Percentiles rank a stretch among this genome's conserved stretches.
phyloP scores from a whole-genome alignment of 2,888 invertebrate genomes.

The Sinopyrophorus schimmeli region DNA sequence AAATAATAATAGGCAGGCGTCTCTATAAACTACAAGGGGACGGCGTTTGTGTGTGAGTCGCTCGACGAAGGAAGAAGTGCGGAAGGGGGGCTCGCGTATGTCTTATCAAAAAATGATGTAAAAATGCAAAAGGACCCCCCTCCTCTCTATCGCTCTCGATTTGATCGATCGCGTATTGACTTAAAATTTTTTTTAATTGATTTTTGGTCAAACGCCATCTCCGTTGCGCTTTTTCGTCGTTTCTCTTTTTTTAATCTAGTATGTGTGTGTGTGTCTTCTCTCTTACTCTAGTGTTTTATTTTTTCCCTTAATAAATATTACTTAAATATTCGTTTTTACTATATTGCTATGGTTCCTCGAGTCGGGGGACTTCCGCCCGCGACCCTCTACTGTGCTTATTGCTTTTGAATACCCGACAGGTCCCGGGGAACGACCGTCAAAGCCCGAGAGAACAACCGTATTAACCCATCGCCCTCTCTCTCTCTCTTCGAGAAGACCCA shows the following conservation, averaged over 20 bases:
- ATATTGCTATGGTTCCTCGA: constrained; percentile 57
- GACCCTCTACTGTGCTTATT: constrained; percentile 55
- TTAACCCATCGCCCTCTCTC: constrained; percentile 41
- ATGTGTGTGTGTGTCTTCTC: too few relatives aligned
- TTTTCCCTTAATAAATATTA: too few relatives aligned
- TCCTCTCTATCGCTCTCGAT: too few relatives aligned
- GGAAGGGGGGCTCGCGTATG: too few relatives aligned
- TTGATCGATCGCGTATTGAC: neutral
- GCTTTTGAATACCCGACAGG: constrained; percentile 59
- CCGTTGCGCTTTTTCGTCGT: constrained; percentile 28
- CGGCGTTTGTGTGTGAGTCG: constrained; percentile 39
- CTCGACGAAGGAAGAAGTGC: too few relatives aligned
- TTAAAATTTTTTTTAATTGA: too few relatives aligned
- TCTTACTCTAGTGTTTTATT: constrained; percentile 16
- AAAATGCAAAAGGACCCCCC: too few relatives aligned
- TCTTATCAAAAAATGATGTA: too few relatives aligned
- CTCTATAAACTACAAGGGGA: constrained; percentile 44
- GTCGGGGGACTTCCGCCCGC: constrained; percentile 36
- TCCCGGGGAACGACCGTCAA: too few relatives aligned
- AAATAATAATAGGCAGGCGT: constrained; percentile 50
- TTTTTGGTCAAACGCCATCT: constrained; percentile 34
- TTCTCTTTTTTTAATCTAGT: too few relatives aligned
- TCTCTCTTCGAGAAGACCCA: constrained; percentile 35
- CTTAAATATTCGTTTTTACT: constrained; percentile 49
- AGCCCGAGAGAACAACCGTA: constrained; percentile 44